Evolutionary conservation across 2,888 invertebrate species (phyloP).

Genomic region (Hoplodrina ambigua): DNA sequence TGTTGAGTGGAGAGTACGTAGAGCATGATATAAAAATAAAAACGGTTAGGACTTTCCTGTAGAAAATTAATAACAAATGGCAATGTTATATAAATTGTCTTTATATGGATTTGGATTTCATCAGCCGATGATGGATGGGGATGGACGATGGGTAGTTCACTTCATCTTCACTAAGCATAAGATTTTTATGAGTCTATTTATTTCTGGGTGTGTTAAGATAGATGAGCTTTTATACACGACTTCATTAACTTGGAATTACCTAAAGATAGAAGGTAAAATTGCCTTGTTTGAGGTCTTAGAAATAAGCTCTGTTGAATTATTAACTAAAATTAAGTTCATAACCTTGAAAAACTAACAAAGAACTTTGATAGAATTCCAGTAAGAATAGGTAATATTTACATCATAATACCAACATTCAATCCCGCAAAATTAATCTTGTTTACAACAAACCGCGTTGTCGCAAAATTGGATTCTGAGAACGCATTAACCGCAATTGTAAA

Average conservation of each 20-base stretch:
- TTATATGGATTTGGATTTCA: not conserved
- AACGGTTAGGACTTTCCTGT: not conserved
- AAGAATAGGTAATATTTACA: constrained; percentile 16
- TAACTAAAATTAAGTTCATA: not conserved
- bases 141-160: not conserved
- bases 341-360: not conserved
- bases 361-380: constrained; percentile 1
- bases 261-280: not conserved
- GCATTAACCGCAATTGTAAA: constrained; percentile 74
- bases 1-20: constrained; percentile 1
- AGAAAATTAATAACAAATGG: not conserved
- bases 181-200: not conserved
- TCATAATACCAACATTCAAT: constrained; percentile 9
- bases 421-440: constrained; percentile 14
- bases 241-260: not conserved
- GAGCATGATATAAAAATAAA: not conserved
- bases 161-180: not conserved
- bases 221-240: not conserved
- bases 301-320: not conserved
- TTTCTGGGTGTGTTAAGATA: not conserved
- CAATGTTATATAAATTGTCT: not conserved
- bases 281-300: not conserved
- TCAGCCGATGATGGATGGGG: not conserved
- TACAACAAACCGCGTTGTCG: constrained; percentile 54
- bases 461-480: constrained; percentile 70